Base-by-base conservation (phyloP, 2,888 invertebrate species). In the Brachylomia viminalis region DNA sequence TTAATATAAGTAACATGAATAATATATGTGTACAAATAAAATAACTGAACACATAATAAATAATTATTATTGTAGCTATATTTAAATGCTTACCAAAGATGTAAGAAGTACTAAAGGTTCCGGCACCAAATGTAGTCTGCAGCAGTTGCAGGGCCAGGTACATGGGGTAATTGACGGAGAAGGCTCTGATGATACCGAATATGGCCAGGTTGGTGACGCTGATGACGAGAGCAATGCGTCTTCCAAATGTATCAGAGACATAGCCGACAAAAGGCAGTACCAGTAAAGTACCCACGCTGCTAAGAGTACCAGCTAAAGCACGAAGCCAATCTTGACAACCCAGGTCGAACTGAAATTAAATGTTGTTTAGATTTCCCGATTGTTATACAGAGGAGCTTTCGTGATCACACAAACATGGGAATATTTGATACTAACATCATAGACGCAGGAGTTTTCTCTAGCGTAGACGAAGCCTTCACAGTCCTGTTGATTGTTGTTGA, bases 271-370 rank as follows among this genome's bases (percentile, higher is more conserved):
- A 93, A 1, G 98, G 97, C 76, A 98, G 94, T 15, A 98, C 98
- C 72, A 98, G 93, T 79, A 98, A 97, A 70, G 98, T 98, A 4
- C 98, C 98, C 64, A 97, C 93, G 87, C 97, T 98, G 92, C 97
- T 97, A 2, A 98, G 94, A 4, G 98, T 98, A 4, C 98, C 98
- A 8, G 98, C 97, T 82, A 98, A 90, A 0, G 98, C 97, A 66
- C 98, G 94, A 87, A 97, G 97, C 98, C 98, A 98, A 80, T 97
- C 96, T 75, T 97, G 96, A 85, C 98, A 98, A 23, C 97, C 97
- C 8, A 98, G 92, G 85, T 97, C 95, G 89, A 97, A 98, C 98
- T 98, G 90, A 30, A 94, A 87, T 59, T 23, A 27, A 65, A 62
- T 2, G 10, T 23, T 6, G n/a, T 47, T 69, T 30, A 47, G 23